Conservation (phyloP, 2,888 invertebrate species). For the Drosophila testacea region DNA sequence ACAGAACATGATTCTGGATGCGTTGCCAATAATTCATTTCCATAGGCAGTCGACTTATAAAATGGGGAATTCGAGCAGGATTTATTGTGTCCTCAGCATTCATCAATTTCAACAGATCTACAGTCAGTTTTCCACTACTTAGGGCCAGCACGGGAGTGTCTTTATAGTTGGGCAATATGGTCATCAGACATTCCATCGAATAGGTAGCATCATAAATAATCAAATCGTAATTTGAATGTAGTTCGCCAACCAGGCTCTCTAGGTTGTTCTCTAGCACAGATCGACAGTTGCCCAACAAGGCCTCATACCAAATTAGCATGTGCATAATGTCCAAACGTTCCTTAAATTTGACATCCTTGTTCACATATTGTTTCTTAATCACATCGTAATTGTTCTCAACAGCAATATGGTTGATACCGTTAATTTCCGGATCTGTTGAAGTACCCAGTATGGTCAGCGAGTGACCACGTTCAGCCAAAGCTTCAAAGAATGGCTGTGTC, state of each 20-base stretch:
- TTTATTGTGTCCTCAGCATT: slow-evolving; percentile 59
- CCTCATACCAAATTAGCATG: slow-evolving; percentile 68
- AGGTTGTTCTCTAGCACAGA: slow-evolving; percentile 11
- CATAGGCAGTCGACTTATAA: slow-evolving; percentile 41
- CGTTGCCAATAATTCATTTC: slow-evolving; percentile 62
- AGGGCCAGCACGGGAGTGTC: slow-evolving; percentile 51
- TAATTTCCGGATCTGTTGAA: neutral
- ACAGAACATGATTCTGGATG: slow-evolving; percentile 56
- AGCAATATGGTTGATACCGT: slow-evolving; percentile 14
- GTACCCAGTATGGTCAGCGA: slow-evolving; percentile 47
- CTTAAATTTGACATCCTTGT: slow-evolving; percentile 11
- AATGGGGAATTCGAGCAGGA: slow-evolving; percentile 56
- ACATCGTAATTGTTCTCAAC: slow-evolving; percentile 53
- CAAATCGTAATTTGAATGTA: slow-evolving; percentile 39
- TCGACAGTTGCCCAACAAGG: slow-evolving; percentile 54
- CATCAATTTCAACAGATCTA: slow-evolving; percentile 42
- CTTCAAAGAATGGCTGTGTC: slow-evolving; percentile 54
- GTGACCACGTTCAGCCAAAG: slow-evolving; percentile 57
- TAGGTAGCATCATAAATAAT: slow-evolving; percentile 64
- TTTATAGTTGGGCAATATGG: slow-evolving; percentile 9
- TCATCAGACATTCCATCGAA: slow-evolving; percentile 47
- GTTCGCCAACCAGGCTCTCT: neutral
- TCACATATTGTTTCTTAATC: slow-evolving; percentile 47
- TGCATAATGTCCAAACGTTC: slow-evolving; percentile 40
- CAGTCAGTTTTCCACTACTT: slow-evolving; percentile 62